These are phyloP conservation scores for Sphaerophoria rueppellii DNA, from an alignment of 2,888 invertebrate species.

Conservation along the genomic window DNA sequence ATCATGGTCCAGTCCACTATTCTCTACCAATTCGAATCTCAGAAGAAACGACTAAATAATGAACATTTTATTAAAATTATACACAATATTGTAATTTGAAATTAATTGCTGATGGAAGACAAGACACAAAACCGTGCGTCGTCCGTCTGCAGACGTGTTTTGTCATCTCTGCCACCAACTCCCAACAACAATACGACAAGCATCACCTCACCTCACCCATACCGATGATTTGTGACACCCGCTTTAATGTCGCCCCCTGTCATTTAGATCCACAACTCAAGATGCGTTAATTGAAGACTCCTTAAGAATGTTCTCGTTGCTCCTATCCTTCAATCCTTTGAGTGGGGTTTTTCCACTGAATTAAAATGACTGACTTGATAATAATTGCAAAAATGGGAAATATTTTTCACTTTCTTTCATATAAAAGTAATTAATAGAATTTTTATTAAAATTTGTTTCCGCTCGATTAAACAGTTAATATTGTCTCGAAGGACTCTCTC, in stretches of 20 bases:
- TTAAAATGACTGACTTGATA: conserved; percentile 59
- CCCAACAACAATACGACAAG: background rate
- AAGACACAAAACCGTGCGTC: conserved; percentile 30
- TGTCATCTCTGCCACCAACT: background rate
- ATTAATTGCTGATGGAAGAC: conserved; percentile 56
- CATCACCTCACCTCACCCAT: background rate
- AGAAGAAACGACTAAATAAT: conserved; percentile 8
- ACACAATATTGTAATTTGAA: conserved; percentile 60
- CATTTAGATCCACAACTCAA: conserved; percentile 21
- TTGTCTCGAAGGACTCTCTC: background rate
- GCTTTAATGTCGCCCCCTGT: conserved; percentile 31
- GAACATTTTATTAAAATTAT: conserved; percentile 58
- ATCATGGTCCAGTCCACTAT: background rate
- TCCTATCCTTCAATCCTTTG: conserved; percentile 54
- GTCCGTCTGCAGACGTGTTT: background rate
- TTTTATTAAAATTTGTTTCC: conserved; percentile 40
- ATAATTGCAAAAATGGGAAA: conserved; percentile 66
- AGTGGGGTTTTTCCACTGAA: conserved; percentile 44
- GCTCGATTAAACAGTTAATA: conserved; percentile 53
- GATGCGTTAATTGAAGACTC: conserved; percentile 57
- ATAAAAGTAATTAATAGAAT: conserved; percentile 57
- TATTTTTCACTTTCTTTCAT: conserved; percentile 41
- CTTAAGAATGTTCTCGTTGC: conserved; percentile 42
- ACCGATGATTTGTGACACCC: conserved; percentile 2
- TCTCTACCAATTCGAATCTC: background rate